Evolutionary conservation across 2,113 vertebrate genomes (phyloP).

Genomic region (Proteles cristata): DNA sequence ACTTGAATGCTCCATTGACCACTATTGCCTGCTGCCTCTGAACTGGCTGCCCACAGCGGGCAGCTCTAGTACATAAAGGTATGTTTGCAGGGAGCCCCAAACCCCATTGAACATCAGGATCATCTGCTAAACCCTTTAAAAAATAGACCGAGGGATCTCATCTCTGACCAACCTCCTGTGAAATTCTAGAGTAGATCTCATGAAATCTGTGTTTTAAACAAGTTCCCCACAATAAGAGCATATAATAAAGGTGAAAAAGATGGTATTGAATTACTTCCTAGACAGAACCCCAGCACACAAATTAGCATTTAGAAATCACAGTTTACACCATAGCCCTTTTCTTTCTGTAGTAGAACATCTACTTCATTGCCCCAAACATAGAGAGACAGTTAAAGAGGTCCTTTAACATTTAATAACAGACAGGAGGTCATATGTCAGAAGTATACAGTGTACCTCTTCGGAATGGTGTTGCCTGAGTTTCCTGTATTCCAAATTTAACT

Average conservation of each 20-base stretch:
- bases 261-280: not conserved
- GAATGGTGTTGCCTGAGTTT: not conserved
- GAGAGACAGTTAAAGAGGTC: not conserved
- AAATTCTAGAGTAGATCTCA: slow-evolving; percentile 1
- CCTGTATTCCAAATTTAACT: not conserved
- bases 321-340: not conserved
- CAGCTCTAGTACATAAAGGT: not conserved
- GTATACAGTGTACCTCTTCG: not conserved
- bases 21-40: not conserved
- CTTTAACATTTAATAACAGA: not conserved
- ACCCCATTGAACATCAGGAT: fast-evolving
- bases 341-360: not conserved
- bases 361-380: not conserved
- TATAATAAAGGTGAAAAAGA: not conserved
- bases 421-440: not conserved
- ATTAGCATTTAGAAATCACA: not conserved
- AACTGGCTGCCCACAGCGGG: not conserved
- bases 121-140: not conserved
- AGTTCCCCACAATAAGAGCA: not conserved
- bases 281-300: not conserved
- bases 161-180: not conserved
- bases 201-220: not conserved
- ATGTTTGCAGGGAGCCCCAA: not conserved
- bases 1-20: not conserved
- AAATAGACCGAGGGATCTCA: not conserved